Conservation (phyloP, 2,113 vertebrate genomes). For the Rostratula benghalensis region DNA sequence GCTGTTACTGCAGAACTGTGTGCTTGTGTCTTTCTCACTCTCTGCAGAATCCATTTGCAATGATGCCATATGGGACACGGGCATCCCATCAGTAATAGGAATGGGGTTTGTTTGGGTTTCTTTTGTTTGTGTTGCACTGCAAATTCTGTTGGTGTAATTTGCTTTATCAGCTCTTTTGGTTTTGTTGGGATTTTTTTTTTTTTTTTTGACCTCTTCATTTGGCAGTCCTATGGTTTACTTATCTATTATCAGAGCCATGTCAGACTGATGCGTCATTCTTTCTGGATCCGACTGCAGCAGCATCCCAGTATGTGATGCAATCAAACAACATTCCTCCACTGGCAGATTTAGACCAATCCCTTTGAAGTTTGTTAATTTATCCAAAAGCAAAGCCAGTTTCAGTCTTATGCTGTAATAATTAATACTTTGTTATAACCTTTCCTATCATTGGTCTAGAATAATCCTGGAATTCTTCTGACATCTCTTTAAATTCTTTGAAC, state of each 20-base stretch:
- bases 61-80: not conserved
- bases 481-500: slow-evolving; percentile 25
- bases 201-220: slow-evolving; percentile 54
- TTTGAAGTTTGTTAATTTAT: slow-evolving; percentile 32
- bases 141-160: slow-evolving; percentile 41
- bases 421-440: not conserved
- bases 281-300: slow-evolving; percentile 31
- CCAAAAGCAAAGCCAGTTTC: slow-evolving; percentile 18
- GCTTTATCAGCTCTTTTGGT: slow-evolving; percentile 34
- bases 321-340: slow-evolving; percentile 3
- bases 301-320: slow-evolving; percentile 45
- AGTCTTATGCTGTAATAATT: not conserved
- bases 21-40: not conserved
- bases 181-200: not conserved
- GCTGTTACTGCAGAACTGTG: not conserved
- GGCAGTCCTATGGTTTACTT: slow-evolving; percentile 41
- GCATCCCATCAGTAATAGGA: slow-evolving; percentile 2
- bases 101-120: slow-evolving; percentile 44
- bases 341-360: slow-evolving; percentile 18
- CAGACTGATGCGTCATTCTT: slow-evolving; percentile 50
- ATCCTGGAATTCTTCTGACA: slow-evolving; percentile 7
- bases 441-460: not conserved
- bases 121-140: slow-evolving; percentile 25
- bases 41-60: not conserved
- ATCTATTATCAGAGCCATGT: slow-evolving; percentile 57